Conservation (phyloP, 2,797 vertebrate species). For the Cyclura pinguis region DNA sequence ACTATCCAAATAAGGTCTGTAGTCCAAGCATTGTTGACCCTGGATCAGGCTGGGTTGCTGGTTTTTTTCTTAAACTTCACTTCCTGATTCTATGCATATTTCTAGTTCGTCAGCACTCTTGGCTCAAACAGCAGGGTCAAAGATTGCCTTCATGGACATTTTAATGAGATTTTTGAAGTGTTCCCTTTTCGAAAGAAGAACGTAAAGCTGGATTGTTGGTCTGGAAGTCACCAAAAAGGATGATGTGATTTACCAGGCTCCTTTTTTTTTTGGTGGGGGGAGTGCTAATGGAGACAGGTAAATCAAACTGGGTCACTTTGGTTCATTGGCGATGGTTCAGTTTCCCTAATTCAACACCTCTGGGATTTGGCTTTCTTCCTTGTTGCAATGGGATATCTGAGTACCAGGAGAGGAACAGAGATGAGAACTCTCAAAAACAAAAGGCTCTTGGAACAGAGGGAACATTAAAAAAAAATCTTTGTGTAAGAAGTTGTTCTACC, state of each 20-base stretch:
- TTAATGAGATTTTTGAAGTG: background rate
- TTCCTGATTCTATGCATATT: constrained; percentile 8
- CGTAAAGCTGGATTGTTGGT: background rate
- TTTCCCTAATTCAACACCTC: background rate
- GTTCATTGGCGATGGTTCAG: background rate
- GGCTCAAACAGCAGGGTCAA: background rate
- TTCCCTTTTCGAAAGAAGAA: background rate
- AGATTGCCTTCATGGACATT: background rate
- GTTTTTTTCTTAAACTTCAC: background rate
- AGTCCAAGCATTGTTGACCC: background rate
- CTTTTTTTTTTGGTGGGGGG: too few relatives aligned
- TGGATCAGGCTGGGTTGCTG: background rate
- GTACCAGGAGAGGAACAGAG: background rate
- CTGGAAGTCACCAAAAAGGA: background rate
- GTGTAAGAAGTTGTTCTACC: constrained; percentile 35
- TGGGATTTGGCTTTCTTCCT: background rate
- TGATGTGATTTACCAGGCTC: background rate
- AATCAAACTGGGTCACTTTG: background rate
- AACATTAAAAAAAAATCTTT: constrained; percentile 13
- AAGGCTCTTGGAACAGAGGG: constrained; percentile 12
- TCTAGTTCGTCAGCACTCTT: background rate
- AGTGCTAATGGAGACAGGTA: background rate
- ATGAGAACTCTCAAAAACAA: constrained; percentile 11
- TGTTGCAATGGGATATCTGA: background rate
- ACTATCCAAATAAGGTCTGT: background rate